phyloP scores from a whole-genome alignment of 2,113 vertebrate species.

The Daboia siamensis region DNA sequence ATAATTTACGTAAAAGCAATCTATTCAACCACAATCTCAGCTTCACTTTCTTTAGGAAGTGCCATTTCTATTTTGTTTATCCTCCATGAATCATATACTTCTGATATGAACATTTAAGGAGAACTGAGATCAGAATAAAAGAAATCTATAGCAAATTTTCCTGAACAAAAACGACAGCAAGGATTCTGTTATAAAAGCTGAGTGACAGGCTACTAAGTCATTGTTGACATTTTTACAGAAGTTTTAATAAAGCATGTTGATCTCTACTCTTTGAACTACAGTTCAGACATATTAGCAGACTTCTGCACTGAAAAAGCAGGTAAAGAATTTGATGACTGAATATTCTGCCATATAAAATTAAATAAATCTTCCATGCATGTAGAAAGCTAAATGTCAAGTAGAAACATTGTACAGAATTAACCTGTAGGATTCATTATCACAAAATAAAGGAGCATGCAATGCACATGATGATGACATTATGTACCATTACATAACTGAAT shows the following conservation, averaged over 20 bases:
- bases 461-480: background rate
- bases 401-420: background rate
- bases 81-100: background rate
- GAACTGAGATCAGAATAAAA: background rate
- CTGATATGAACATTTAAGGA: background rate
- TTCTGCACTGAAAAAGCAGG: background rate
- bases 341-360: background rate
- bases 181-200: background rate
- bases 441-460: background rate
- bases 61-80: background rate
- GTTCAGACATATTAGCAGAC: background rate
- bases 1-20: background rate
- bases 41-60: background rate
- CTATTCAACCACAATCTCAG: background rate
- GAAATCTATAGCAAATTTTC: background rate
- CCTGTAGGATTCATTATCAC: background rate
- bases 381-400: background rate
- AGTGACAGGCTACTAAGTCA: background rate
- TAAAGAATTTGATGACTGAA: background rate
- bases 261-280: background rate
- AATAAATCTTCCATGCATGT: background rate
- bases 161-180: background rate
- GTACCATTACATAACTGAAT: background rate
- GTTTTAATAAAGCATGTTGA: background rate
- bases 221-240: background rate